Base-by-base conservation (phyloP, 2,113 vertebrate genomes). In the Petrocephalus zakoni region DNA sequence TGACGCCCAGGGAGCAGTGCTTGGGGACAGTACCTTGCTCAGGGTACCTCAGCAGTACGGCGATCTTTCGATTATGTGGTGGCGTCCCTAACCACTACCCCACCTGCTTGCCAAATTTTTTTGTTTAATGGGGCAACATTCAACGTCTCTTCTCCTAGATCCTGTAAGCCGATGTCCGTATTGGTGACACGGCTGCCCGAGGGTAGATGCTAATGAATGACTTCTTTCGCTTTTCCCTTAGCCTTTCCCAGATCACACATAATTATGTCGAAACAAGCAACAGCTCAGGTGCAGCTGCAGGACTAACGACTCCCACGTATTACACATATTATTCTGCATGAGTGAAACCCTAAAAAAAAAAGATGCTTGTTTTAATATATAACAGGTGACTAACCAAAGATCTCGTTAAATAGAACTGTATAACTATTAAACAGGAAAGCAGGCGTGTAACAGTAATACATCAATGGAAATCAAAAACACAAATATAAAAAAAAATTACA, bases 361-460 rank as follows among this genome's bases (percentile, higher is more conserved):
- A 94, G 91, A 86, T 75, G 56, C 47, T 75, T 86, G 58, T 75
- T 89, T 75, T 51, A 89, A 86, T 89, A 94, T 90, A 92, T 94
- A 94, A 94, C 93, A 92, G 93, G 91, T 93, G 93, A 94, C 92
- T 72, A 83, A 64, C 72, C 52, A 93, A 92, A 92, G 93, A 94
- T 91, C 92, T 94, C 89, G 93, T 95, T 94, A 96, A 95, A 96
- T 95, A 94, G 93, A 95, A 94, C 94, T 93, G 94, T 93, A 94
- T 94, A 92, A 95, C 95, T 94, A 93, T 91, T 29, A 58, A 29
- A 88, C 42, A 75, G 86, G 21, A 64, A 5, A 86, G 52, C 84
- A 81, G 51, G 88, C 22, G 84, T 86, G 61, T 75, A 86, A 86
- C 84, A 83, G 75, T 84, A 94, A 95, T 94, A 93, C 91, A 92